Evolutionary conservation across 1,140 invertebrate genomes (phyloP).

Genomic region (Nebria ingens): DNA sequence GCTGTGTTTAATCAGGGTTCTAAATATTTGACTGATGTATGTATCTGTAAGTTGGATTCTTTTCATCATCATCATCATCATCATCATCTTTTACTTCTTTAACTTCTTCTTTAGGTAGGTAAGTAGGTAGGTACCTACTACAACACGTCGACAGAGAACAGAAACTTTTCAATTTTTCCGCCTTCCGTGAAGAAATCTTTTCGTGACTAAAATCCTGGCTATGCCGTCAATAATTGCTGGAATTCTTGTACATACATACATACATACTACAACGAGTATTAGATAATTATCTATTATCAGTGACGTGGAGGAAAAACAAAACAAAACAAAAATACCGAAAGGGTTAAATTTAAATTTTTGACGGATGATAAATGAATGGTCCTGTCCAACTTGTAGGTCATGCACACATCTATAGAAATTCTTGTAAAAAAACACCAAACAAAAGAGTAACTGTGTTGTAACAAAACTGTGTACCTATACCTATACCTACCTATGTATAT

Average conservation of each 20-base stretch:
- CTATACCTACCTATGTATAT: too few relatives aligned
- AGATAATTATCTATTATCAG: neutral
- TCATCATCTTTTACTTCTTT: too few relatives aligned
- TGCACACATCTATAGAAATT: too few relatives aligned
- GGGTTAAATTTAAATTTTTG: neutral
- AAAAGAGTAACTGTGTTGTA: too few relatives aligned
- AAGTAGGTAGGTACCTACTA: too few relatives aligned
- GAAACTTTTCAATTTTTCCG: neutral
- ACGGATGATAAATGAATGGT: neutral
- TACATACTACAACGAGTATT: too few relatives aligned
- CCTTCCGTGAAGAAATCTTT: too few relatives aligned
- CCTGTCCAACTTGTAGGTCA: neutral
- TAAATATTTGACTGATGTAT: neutral
- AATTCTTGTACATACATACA: too few relatives aligned
- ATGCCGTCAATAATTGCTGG: neutral
- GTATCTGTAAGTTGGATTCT: neutral
- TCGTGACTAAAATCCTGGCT: neutral
- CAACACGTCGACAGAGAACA: neutral
- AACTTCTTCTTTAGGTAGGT: neutral
- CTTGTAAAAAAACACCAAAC: too few relatives aligned
- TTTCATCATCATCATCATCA: too few relatives aligned
- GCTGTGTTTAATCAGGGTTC: neutral
- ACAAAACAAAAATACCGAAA: neutral
- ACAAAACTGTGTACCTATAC: too few relatives aligned
- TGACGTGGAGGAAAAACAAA: neutral